A percentile compares a stretch with the other conserved stretches of the same genome.
Conservation (phyloP, 2,888 invertebrate genomes). For the Teinopalpus imperialis region DNA sequence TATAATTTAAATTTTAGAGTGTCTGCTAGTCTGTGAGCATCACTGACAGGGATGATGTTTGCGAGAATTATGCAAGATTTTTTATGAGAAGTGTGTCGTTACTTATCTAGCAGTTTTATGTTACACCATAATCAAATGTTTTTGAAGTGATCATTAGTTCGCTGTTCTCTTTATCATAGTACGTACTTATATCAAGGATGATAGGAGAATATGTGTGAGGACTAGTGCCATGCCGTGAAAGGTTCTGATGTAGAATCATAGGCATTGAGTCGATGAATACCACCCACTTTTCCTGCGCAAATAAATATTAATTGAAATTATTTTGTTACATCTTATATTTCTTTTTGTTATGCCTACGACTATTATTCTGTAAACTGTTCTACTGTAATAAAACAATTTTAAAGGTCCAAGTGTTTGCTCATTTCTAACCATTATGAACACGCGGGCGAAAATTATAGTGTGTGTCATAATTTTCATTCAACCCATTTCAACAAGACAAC, state of each 20-base stretch:
- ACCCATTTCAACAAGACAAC: no score
- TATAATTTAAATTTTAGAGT: conserved; percentile 46
- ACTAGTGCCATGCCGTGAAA: conserved; percentile 82
- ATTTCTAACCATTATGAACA: no score
- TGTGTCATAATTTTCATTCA: no score
- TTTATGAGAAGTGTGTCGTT: conserved; percentile 55
- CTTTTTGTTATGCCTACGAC: conserved; percentile 61
- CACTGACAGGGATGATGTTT: conserved; percentile 79
- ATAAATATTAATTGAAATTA: conserved; percentile 60
- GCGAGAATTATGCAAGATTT: conserved; percentile 79
- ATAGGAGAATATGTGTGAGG: conserved; percentile 77
- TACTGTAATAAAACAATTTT: conserved; percentile 72
- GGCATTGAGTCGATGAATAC: conserved; percentile 79
- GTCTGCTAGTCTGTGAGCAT: conserved; percentile 80
- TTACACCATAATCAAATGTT: conserved; percentile 41
- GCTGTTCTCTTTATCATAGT: conserved; percentile 44
- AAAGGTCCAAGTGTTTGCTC: conserved; percentile 42
- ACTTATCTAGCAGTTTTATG: conserved; percentile 37
- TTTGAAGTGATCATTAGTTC: conserved; percentile 39
- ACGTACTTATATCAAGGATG: conserved; percentile 68
- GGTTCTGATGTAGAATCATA: conserved; percentile 79
- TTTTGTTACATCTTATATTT: conserved; percentile 66
- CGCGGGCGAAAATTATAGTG: no score
- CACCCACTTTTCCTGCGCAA: conserved; percentile 79
- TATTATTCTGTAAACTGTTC: conserved; percentile 72